Percentiles rank a stretch among this genome's conserved stretches.
Conservation (phyloP, 2,797 vertebrate species). For the Carapus acus region DNA sequence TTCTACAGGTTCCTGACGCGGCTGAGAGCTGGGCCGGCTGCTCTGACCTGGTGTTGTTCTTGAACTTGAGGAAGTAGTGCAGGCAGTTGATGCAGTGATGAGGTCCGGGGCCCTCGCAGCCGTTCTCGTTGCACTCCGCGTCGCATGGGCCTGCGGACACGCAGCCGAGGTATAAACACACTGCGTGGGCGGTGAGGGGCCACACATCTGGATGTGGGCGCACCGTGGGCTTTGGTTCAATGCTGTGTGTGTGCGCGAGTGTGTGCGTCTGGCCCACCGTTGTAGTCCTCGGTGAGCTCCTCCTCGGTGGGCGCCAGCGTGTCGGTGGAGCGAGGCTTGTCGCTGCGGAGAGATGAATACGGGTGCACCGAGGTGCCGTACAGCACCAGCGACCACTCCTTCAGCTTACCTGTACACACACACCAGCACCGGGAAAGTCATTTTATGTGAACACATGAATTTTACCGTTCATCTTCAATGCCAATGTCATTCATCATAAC, state of each 20-base stretch:
- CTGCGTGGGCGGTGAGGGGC: too few relatives aligned
- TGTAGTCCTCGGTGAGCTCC: slow-evolving; percentile 73
- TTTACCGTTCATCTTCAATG: too few relatives aligned
- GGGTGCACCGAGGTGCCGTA: slow-evolving; percentile 95
- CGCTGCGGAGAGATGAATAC: slow-evolving; percentile 79
- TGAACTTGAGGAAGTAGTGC: slow-evolving; percentile 97
- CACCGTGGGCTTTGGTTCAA: too few relatives aligned
- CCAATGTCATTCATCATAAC: too few relatives aligned
- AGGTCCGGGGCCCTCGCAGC: slow-evolving; percentile 94
- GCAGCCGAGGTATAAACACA: too few relatives aligned
- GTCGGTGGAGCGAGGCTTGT: slow-evolving; percentile 80
- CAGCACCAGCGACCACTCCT: slow-evolving; percentile 96
- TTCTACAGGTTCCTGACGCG: too few relatives aligned
- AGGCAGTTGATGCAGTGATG: slow-evolving; percentile 95
- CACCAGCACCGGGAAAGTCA: not conserved
- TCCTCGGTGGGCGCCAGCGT: slow-evolving; percentile 64
- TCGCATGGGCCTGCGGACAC: slow-evolving; percentile 83
- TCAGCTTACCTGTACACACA: slow-evolving; percentile 84
- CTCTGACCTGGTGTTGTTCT: slow-evolving; percentile 95
- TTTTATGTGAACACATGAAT: too few relatives aligned
- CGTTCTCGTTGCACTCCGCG: slow-evolving; percentile 89
- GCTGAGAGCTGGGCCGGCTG: too few relatives aligned
- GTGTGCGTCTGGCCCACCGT: slow-evolving; percentile 52
- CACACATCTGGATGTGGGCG: too few relatives aligned
- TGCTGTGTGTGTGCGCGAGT: too few relatives aligned